These are phyloP conservation scores for Leptinotarsa rubiginosa DNA, from an alignment of 2,888 invertebrate genomes.

Conservation along the genomic window DNA sequence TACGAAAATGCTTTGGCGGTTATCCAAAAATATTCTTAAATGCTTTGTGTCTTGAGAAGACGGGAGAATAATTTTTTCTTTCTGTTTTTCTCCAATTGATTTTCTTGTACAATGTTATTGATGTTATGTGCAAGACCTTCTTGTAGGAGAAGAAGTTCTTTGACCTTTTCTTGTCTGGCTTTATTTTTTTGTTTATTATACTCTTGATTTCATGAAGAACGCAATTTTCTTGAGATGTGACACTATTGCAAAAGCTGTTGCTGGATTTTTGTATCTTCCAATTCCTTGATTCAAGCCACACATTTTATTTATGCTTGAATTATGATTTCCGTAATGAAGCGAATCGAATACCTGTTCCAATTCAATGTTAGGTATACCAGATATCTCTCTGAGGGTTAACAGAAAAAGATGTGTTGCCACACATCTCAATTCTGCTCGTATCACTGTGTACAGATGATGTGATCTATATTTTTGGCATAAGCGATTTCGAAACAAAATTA, in stretches of 20 bases:
- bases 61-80: constrained; percentile 28
- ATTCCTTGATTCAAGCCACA: constrained; percentile 26
- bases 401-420: constrained; percentile 23
- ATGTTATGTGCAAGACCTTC: constrained; percentile 29
- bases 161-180: constrained; percentile 24
- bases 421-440: constrained; percentile 27
- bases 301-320: no score
- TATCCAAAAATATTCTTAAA: constrained; percentile 30
- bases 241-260: constrained; percentile 27
- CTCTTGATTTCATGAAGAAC: constrained; percentile 23
- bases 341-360: constrained; percentile 29
- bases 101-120: constrained; percentile 28
- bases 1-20: constrained; percentile 19
- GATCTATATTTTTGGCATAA: no score
- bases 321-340: constrained; percentile 25
- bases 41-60: constrained; percentile 24
- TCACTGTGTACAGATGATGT: no score
- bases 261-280: constrained; percentile 27
- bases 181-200: constrained; percentile 24
- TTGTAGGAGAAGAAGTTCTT: constrained; percentile 29
- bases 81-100: constrained; percentile 28
- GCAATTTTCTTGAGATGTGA: constrained; percentile 28
- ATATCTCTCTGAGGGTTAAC: no score
- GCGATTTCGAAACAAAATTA: no score
- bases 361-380: constrained; percentile 8